phyloP scores from a whole-genome alignment of 2,888 invertebrate genomes.

The Tanypteryx hageni region DNA sequence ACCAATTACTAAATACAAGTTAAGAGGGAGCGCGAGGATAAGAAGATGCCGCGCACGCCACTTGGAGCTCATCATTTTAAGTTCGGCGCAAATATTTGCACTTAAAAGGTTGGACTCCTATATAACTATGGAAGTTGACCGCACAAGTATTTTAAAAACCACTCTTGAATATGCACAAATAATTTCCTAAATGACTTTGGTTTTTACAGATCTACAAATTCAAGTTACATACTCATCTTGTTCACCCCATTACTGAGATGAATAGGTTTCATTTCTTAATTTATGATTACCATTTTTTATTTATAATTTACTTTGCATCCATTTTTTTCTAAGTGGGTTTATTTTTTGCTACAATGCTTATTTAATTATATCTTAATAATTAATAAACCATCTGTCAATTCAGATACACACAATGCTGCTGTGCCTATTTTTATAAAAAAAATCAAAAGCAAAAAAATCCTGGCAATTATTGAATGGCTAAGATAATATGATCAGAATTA shows the following conservation, averaged over 20 bases:
- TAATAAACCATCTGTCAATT: conserved; percentile 3
- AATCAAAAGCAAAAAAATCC: no score
- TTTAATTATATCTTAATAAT: conserved; percentile 28
- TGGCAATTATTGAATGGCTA: neutral
- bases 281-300: conserved; percentile 18
- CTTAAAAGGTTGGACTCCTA: no score
- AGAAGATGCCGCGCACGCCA: no score
- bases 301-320: conserved; percentile 23
- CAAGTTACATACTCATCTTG: neutral
- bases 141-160: neutral
- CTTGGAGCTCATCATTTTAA: no score
- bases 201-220: conserved; percentile 11
- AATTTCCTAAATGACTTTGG: neutral
- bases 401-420: neutral
- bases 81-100: no score
- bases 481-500: neutral
- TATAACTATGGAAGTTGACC: neutral
- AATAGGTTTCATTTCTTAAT: conserved; percentile 27
- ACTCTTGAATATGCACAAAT: neutral
- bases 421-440: conserved; percentile 47
- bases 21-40: no score
- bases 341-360: neutral
- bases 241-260: neutral
- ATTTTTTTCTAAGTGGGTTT: neutral
- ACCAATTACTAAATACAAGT: no score